These are phyloP conservation scores for Augochlora pura DNA, from an alignment of 1,140 invertebrate species.

Conservation along the genomic window DNA sequence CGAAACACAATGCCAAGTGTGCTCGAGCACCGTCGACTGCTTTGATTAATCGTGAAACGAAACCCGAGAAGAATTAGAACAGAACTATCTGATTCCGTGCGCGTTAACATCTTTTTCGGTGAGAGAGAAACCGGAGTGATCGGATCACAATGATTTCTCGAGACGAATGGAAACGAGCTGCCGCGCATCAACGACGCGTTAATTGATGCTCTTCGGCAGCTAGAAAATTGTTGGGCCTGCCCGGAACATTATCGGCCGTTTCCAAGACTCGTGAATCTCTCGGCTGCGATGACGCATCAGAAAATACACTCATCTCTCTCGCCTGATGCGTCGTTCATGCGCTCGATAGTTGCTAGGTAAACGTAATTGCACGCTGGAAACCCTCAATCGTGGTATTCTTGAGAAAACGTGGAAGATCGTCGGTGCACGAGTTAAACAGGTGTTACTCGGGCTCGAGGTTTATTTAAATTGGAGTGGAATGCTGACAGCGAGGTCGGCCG, in stretches of 20 bases:
- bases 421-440: constrained; percentile 36
- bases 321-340: neutral
- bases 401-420: constrained; percentile 50
- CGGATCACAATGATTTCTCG: neutral
- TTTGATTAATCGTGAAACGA: neutral
- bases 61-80: neutral
- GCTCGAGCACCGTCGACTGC: neutral
- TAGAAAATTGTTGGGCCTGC: too few relatives aligned
- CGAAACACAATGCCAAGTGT: neutral
- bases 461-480: constrained; percentile 35
- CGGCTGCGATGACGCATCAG: neutral
- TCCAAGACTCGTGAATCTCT: too few relatives aligned
- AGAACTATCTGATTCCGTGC: neutral
- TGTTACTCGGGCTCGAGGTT: constrained; percentile 45
- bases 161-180: neutral
- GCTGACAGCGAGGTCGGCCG: constrained; percentile 7
- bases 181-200: neutral
- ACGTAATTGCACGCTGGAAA: constrained; percentile 12
- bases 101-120: too few relatives aligned
- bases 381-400: constrained; percentile 42
- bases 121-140: too few relatives aligned
- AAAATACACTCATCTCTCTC: neutral
- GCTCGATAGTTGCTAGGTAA: constrained; percentile 11
- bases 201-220: neutral
- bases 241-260: too few relatives aligned